These are phyloP conservation scores for Troilus luridus DNA, from an alignment of 2,888 invertebrate species.

Conservation along the genomic window DNA sequence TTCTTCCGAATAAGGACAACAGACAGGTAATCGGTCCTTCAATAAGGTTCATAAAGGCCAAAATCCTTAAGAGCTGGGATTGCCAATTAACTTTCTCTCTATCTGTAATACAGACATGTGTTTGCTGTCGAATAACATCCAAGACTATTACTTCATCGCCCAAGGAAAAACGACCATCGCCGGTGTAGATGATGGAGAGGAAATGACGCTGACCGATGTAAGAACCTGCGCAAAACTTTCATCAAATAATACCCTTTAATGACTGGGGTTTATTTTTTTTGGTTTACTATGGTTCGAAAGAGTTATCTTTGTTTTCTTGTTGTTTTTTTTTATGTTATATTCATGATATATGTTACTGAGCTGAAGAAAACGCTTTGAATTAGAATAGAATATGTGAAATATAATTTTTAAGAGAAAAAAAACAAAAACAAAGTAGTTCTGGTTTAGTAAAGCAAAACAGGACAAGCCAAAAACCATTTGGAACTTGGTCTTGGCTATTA, in stretches of 20 bases:
- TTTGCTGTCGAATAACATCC: conserved; percentile 81
- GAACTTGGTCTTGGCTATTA: conserved; percentile 41
- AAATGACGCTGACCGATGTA: conserved; percentile 86
- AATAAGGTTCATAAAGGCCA: conserved; percentile 20
- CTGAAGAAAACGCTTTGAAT: neutral
- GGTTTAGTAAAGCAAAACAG: neutral
- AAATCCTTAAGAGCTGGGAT: conserved; percentile 19
- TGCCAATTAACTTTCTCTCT: conserved; percentile 13
- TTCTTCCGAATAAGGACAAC: neutral
- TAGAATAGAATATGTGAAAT: conserved; percentile 25
- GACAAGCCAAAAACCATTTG: conserved; percentile 24
- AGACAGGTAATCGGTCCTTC: conserved; percentile 14
- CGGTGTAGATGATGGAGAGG: conserved; percentile 91
- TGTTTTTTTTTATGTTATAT: neutral
- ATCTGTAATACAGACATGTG: conserved; percentile 68
- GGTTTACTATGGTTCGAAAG: conserved; percentile 3
- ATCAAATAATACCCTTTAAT: conserved; percentile 20
- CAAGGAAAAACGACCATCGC: conserved; percentile 95
- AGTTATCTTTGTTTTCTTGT: neutral
- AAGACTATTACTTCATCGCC: conserved; percentile 82
- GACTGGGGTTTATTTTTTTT: conserved; percentile 20
- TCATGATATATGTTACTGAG: conserved; percentile 17
- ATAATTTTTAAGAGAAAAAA: neutral
- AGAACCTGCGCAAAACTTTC: conserved; percentile 69
- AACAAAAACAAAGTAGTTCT: neutral